Evolutionary conservation across 2,113 vertebrate species (phyloP).

Genomic region (Leptobrachium ailaonicum): DNA sequence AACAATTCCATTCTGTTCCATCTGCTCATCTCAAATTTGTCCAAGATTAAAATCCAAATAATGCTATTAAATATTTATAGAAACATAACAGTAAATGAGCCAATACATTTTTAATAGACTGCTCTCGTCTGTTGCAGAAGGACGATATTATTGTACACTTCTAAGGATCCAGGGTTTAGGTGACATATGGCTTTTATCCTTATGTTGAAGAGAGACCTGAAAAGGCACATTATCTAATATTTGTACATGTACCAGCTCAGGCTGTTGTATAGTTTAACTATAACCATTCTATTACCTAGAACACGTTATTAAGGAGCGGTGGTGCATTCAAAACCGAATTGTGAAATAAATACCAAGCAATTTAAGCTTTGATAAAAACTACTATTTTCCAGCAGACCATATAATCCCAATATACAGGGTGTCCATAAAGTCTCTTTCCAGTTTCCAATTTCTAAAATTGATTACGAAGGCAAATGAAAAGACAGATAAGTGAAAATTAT

Average conservation of each 20-base stretch:
- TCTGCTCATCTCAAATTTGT: constrained; percentile 41
- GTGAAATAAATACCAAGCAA: no score
- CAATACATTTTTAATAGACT: constrained; percentile 48
- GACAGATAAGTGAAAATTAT: no score
- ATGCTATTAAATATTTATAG: constrained; percentile 45
- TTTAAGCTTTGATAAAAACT: neutral
- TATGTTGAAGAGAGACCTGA: neutral
- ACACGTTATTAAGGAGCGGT: neutral
- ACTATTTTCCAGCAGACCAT: no score
- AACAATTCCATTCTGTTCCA: constrained; percentile 16
- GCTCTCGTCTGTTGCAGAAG: neutral
- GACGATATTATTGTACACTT: neutral
- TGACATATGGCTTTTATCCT: constrained; percentile 17
- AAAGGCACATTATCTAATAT: constrained; percentile 23
- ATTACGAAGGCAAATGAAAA: no score
- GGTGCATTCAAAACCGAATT: no score
- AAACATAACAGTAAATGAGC: constrained; percentile 47
- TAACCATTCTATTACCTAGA: neutral
- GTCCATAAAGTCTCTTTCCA: no score
- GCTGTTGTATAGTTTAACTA: neutral
- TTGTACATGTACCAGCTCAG: neutral
- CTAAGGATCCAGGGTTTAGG: constrained; percentile 6
- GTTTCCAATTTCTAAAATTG: no score
- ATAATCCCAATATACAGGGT: no score
- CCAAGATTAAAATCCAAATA: constrained; percentile 47